These are phyloP conservation scores for Hyles lineata DNA, from an alignment of 2,888 invertebrate species.

Conservation along the genomic window DNA sequence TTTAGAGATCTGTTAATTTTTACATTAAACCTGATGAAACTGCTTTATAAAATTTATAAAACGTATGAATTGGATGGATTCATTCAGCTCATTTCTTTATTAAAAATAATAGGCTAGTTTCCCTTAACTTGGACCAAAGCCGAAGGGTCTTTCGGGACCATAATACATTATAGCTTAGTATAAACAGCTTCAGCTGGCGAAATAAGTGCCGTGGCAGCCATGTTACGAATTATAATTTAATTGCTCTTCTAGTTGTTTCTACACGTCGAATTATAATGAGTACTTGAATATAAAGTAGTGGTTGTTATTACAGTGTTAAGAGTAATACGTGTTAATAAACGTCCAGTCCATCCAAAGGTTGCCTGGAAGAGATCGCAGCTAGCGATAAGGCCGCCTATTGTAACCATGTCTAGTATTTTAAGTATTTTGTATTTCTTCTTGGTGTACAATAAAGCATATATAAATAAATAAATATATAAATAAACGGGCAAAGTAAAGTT, in stretches of 20 bases:
- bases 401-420: too few species aligned
- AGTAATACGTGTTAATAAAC: background rate
- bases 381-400: too few species aligned
- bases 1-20: too few species aligned
- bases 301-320: background rate
- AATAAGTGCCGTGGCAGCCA: slow-evolving; percentile 12
- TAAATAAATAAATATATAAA: too few species aligned
- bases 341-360: too few species aligned
- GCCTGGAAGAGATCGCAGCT: too few species aligned
- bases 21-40: too few species aligned
- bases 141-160: slow-evolving; percentile 51
- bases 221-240: slow-evolving; percentile 26
- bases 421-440: too few species aligned
- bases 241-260: slow-evolving; percentile 24
- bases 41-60: too few species aligned
- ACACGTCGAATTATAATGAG: background rate
- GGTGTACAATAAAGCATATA: too few species aligned
- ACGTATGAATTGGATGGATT: background rate
- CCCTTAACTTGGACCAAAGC: slow-evolving; percentile 37
- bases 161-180: slow-evolving; percentile 62
- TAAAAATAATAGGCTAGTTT: too few species aligned
- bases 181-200: slow-evolving; percentile 24
- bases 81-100: too few species aligned
- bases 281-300: background rate
- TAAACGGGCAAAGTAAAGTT: background rate